phyloP scores from a whole-genome alignment of 1,140 invertebrate genomes.

The Drosophila nigrodunni region DNA sequence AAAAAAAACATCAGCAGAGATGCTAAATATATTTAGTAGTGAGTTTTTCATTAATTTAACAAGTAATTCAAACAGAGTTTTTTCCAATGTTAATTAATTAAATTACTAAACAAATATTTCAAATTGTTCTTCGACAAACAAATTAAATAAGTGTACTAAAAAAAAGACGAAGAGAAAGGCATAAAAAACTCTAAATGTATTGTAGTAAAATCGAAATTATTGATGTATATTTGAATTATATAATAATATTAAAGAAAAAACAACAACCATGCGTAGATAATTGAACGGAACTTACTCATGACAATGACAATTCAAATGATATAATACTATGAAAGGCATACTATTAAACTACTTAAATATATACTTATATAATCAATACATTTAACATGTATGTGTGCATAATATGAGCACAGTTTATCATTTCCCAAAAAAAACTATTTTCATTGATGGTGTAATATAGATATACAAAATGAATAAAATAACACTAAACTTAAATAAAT shows the following conservation, averaged over 20 bases:
- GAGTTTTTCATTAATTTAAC: constrained; percentile 73
- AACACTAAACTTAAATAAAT: constrained; percentile 14
- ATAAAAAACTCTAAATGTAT: constrained; percentile 56
- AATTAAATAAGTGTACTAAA: constrained; percentile 81
- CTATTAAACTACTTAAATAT: constrained; percentile 35
- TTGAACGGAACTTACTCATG: constrained; percentile 73
- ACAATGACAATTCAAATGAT: constrained; percentile 30
- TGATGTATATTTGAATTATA: constrained; percentile 68
- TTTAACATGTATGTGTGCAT: constrained; percentile 31
- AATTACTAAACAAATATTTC: constrained; percentile 63
- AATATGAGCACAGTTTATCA: constrained; percentile 49
- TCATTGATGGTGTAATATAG: constrained; percentile 81
- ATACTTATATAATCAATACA: constrained; percentile 22
- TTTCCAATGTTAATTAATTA: constrained; percentile 69
- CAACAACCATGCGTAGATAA: constrained; percentile 79
- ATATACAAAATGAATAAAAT: constrained; percentile 63
- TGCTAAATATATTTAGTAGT: constrained; percentile 65
- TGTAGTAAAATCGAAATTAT: constrained; percentile 62
- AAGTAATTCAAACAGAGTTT: constrained; percentile 60
- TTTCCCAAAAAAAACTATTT: constrained; percentile 47
- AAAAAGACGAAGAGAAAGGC: constrained; percentile 20
- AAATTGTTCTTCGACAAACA: constrained; percentile 74
- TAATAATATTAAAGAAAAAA: constrained; percentile 53
- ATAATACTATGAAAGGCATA: constrained; percentile 27
- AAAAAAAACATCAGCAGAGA: constrained; percentile 3